These are phyloP conservation scores for Accipiter cooperii DNA, from an alignment of 2,113 vertebrate species.

Conservation along the genomic window DNA sequence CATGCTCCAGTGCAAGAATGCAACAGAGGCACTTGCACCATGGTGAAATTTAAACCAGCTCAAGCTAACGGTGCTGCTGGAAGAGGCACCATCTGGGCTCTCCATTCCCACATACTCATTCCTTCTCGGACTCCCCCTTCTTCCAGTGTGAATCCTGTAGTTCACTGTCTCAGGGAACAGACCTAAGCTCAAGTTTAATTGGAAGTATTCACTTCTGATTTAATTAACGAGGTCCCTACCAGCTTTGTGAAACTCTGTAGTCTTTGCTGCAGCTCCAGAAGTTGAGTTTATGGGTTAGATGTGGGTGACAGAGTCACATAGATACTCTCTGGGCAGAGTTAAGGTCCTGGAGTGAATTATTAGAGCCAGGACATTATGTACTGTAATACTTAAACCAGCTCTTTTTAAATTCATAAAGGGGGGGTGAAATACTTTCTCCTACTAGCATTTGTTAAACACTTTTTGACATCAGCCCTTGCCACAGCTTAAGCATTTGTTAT, in stretches of 20 bases:
- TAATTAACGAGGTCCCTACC: neutral
- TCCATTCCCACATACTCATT: neutral
- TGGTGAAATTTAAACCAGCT: neutral
- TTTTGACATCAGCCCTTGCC: neutral
- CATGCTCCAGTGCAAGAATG: neutral
- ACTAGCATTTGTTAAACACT: neutral
- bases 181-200: neutral
- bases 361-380: neutral
- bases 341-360: neutral
- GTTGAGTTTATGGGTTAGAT: neutral
- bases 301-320: neutral
- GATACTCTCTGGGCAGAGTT: neutral
- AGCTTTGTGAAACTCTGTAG: neutral
- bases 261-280: neutral
- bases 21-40: neutral
- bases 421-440: neutral
- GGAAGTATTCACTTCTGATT: neutral
- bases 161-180: neutral
- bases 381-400: neutral
- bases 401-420: neutral
- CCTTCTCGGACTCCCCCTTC: neutral
- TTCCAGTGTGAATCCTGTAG: neutral
- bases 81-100: neutral
- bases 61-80: neutral
- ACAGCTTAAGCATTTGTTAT: neutral